Evolutionary conservation across 2,797 vertebrate genomes (phyloP).

Genomic region (Onychomys torridus): DNA sequence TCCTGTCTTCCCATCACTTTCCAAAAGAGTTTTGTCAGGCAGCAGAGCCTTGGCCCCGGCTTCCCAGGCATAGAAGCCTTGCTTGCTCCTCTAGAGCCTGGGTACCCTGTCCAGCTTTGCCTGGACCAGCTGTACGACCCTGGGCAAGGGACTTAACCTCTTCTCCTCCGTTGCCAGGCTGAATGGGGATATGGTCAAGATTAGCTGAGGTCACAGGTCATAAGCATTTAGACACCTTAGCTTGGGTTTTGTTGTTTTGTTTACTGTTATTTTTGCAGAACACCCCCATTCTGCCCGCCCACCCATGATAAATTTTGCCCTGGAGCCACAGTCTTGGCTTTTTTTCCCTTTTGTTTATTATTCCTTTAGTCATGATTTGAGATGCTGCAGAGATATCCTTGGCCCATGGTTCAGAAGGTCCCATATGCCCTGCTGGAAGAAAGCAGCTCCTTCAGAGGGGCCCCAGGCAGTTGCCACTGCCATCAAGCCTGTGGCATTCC

Average conservation of each 20-base stretch:
- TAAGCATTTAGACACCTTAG: not conserved
- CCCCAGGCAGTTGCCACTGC: not conserved
- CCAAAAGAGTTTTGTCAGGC: not conserved
- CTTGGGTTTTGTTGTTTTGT: not conserved
- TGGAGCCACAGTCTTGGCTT: not conserved
- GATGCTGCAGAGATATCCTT: not conserved
- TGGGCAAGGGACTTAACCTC: not conserved
- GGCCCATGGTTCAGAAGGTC: not conserved
- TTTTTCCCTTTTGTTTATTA: not conserved
- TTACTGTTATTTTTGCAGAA: not conserved
- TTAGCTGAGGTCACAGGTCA: not conserved
- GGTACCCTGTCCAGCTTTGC: not conserved
- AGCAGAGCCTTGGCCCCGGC: not conserved
- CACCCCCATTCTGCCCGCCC: not conserved
- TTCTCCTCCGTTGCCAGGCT: not conserved
- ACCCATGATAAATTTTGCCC: not conserved
- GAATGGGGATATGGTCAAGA: not conserved
- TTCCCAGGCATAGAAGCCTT: not conserved
- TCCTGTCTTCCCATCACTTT: not conserved
- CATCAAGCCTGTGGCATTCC: not conserved
- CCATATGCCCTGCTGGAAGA: not conserved
- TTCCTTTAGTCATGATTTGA: not conserved
- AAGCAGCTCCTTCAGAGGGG: not conserved
- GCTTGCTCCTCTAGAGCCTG: not conserved
- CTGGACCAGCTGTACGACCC: not conserved